Conservation (phyloP, 2,113 vertebrate species). For the Odontesthes bonariensis region DNA sequence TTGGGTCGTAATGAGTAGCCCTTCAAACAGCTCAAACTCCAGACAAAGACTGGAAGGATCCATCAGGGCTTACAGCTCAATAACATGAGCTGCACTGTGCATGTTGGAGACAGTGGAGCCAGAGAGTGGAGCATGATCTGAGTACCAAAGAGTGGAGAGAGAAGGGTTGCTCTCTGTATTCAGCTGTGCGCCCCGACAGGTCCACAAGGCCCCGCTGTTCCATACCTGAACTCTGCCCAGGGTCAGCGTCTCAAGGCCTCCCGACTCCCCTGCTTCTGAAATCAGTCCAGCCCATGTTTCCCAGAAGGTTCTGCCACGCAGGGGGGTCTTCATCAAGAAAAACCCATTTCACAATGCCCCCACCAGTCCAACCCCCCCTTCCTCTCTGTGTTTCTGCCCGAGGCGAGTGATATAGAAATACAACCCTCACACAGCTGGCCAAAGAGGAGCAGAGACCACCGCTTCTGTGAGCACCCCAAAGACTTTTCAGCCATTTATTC, state of each 20-base stretch:
- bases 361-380: no score
- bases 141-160: background rate
- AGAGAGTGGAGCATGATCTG: conserved; percentile 11
- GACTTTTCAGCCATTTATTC: conserved; percentile 14
- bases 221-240: conserved; percentile 22
- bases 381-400: no score
- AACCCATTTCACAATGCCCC: no score
- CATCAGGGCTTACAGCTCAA: conserved; percentile 5
- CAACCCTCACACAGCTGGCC: no score
- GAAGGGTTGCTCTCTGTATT: conserved; percentile 5
- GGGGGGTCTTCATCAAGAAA: conserved; percentile 30
- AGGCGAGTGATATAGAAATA: no score
- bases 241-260: conserved; percentile 28
- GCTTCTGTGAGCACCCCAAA: background rate
- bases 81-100: background rate
- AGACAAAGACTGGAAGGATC: conserved; percentile 35
- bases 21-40: conserved; percentile 40
- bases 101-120: background rate
- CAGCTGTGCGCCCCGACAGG: conserved; percentile 15
- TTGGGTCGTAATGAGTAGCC: conserved; percentile 41
- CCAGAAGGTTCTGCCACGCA: conserved; percentile 50
- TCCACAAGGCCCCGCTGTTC: background rate
- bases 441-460: no score
- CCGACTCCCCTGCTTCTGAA: background rate
- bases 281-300: conserved; percentile 20